Evolutionary conservation across 2,797 vertebrate species (phyloP), one percentile per base, ranked within the genome.

Genomic region (Australoheros facetus): DNA sequence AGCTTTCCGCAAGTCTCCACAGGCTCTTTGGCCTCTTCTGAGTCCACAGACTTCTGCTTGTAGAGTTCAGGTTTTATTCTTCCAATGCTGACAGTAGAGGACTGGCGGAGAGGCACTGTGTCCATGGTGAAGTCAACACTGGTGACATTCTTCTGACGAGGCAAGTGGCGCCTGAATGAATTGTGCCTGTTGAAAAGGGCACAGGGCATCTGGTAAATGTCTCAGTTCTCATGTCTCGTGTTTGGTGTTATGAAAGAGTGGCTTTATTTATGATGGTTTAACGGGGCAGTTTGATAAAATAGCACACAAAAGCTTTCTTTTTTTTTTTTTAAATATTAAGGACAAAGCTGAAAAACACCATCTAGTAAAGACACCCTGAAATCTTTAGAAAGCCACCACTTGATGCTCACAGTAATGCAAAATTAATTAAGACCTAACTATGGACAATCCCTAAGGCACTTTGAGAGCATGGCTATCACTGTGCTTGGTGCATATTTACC

Each of bases 21-120:
- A 0, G 97, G 96, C 79, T 96, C 97, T 78, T 96, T 94, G 78
- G 87, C 83, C 37, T 96, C 96, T 55, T 98, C 97, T 0, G 97
- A 98, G 94, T 99, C 98, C 78, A 99, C 97, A 0, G 98, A 99
- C 83, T 97, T 98, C 94, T 99, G 98, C 79, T 99, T 99, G 93
- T 99, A 99, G 81, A 99, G 97, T 86, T 99, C 98, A 0, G 98
- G 98, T 80, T 99, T 99, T 77, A 99, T 98, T 83, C 98, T 96
- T 26, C 98, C 98, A 5, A 99, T 99, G 94, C 97, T 98, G 45
- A 90, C 93, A 0, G 97, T 97, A 2, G 97, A 98, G 0, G 98
- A 98, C 93, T 98, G 97, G 57, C 98, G 96, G 71, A 97, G 95
- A 72, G 97, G 97, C 78, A 97, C 93, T 14, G 94, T 92, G 56